Conservation (phyloP, 2,797 vertebrate species). For the Leucoraja ocellata region DNA sequence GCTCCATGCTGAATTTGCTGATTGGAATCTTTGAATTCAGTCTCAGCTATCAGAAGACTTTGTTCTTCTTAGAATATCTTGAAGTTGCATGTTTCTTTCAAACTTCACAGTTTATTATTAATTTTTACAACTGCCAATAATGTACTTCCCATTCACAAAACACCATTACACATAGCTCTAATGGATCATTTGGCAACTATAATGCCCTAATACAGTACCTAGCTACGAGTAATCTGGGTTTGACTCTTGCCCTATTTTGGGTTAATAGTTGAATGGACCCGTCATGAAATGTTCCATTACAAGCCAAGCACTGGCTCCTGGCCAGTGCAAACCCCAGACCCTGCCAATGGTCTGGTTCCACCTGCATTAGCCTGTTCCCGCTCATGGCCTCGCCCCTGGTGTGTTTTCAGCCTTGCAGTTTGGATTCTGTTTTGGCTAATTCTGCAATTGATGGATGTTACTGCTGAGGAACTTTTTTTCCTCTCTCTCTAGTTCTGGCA, state of each 20-base stretch:
- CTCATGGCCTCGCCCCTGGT: not conserved
- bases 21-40: not conserved
- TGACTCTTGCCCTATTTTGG: not conserved
- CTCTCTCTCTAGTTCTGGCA: not conserved
- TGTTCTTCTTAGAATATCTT: not conserved
- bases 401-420: constrained; percentile 6
- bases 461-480: not conserved
- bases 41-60: not conserved
- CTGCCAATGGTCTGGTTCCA: constrained; percentile 12
- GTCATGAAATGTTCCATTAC: not conserved
- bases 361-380: not conserved
- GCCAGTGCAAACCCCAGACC: constrained; percentile 12
- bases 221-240: not conserved
- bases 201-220: not conserved
- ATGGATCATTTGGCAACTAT: not conserved
- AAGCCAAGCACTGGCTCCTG: not conserved
- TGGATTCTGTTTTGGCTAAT: not conserved
- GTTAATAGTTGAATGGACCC: not conserved
- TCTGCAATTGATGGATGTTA: not conserved
- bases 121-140: not conserved
- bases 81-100: not conserved
- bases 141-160: not conserved
- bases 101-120: not conserved
- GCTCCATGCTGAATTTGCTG: not conserved
- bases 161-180: not conserved